phyloP scores from a whole-genome alignment of 2,888 invertebrate species.

The Polietes domitor region DNA sequence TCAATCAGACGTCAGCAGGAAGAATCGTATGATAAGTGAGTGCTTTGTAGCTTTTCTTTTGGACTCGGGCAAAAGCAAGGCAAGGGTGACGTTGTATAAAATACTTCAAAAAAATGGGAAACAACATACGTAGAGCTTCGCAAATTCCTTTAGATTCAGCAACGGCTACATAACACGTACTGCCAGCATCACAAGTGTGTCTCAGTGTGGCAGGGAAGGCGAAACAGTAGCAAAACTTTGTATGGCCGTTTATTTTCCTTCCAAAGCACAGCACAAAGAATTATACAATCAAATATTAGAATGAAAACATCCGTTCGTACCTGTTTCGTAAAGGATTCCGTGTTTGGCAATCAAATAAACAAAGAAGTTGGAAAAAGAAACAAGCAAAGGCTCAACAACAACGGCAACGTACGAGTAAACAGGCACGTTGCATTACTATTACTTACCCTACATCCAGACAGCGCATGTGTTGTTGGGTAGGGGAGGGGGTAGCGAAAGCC shows the following conservation, averaged over 20 bases:
- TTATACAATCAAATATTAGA: conserved; percentile 63
- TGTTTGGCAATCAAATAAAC: conserved; percentile 18
- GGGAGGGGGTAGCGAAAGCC: too few relatives aligned
- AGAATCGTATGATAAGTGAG: conserved; percentile 31
- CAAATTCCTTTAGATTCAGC: conserved; percentile 35
- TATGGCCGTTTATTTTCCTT: background rate
- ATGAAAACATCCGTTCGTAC: conserved; percentile 49
- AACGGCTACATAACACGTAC: conserved; percentile 63
- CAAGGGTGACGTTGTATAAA: background rate
- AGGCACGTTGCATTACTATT: conserved; percentile 79
- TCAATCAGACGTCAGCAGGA: conserved; percentile 76
- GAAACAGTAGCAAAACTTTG: conserved; percentile 8
- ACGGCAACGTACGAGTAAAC: conserved; percentile 7
- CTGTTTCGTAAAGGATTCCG: conserved; percentile 25
- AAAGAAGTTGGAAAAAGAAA: background rate
- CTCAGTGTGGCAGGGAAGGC: conserved; percentile 6
- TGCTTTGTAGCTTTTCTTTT: conserved; percentile 49
- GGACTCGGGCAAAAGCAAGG: conserved; percentile 35
- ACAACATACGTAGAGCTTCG: conserved; percentile 51
- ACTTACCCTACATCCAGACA: conserved; percentile 67
- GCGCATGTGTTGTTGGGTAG: conserved; percentile 41
- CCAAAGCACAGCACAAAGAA: conserved; percentile 28
- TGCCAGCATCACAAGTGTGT: conserved; percentile 18
- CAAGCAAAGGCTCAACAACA: conserved; percentile 26
- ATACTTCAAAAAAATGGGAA: conserved; percentile 9